Evolutionary conservation across 2,888 invertebrate genomes (phyloP).

Genomic region (Drosophila aldrichi): DNA sequence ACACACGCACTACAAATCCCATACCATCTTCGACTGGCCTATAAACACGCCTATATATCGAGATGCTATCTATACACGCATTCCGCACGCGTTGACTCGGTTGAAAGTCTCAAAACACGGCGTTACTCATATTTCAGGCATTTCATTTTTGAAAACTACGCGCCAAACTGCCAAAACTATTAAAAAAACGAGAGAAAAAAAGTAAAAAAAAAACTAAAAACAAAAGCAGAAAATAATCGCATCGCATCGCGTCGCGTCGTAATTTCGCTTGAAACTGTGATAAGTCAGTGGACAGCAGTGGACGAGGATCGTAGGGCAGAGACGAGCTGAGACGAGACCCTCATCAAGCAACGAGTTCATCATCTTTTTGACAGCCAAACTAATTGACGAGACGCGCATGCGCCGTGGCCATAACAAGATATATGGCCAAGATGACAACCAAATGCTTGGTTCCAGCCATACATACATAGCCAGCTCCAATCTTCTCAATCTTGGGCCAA

Average conservation of each 20-base stretch:
- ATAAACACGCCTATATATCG: slow-evolving; percentile 68
- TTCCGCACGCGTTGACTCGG: slow-evolving; percentile 54
- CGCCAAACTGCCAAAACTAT: slow-evolving; percentile 75
- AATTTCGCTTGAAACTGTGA: slow-evolving; percentile 81
- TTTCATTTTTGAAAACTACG: slow-evolving; percentile 59
- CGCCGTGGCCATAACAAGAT: slow-evolving; percentile 75
- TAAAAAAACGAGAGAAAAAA: slow-evolving; percentile 44
- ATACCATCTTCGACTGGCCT: slow-evolving; percentile 39
- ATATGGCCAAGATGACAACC: slow-evolving; percentile 76
- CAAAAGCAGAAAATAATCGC: slow-evolving; percentile 37
- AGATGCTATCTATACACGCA: slow-evolving; percentile 66
- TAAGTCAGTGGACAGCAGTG: slow-evolving; percentile 65
- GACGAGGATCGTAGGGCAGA: slow-evolving; percentile 36
- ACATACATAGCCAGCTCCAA: too few relatives aligned
- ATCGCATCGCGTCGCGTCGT: slow-evolving; percentile 59
- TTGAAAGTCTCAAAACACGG: slow-evolving; percentile 19
- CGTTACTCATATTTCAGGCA: slow-evolving; percentile 78
- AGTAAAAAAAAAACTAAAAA: not conserved
- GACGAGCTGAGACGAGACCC: slow-evolving; percentile 62
- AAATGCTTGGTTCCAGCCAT: slow-evolving; percentile 35
- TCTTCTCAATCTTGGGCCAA: slow-evolving; percentile 7
- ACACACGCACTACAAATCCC: slow-evolving; percentile 51
- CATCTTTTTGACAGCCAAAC: slow-evolving; percentile 84
- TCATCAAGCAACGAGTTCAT: slow-evolving; percentile 83
- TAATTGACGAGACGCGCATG: slow-evolving; percentile 83